These are phyloP conservation scores for Protomyctophum bolini DNA, from an alignment of 2,113 vertebrate species.

Conservation along the genomic window DNA sequence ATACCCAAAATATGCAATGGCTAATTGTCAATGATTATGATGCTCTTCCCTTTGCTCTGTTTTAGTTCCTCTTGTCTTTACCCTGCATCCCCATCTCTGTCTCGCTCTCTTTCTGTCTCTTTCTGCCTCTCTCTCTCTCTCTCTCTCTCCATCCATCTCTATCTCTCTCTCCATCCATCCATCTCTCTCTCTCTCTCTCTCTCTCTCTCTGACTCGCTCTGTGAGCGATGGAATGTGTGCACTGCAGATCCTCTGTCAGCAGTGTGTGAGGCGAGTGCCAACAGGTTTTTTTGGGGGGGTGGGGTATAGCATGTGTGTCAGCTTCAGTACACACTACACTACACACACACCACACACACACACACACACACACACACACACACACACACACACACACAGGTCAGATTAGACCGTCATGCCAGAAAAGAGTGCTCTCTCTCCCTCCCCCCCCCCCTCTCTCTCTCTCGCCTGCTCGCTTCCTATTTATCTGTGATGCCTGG, in stretches of 20 bases:
- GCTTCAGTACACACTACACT: constrained; percentile 34
- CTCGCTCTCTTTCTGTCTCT: not conserved
- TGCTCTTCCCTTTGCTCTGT: too few relatives aligned
- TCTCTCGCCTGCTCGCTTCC: not conserved
- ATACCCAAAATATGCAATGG: too few relatives aligned
- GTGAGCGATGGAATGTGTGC: constrained; percentile 83
- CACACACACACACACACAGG: constrained; percentile 35
- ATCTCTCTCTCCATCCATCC: not conserved
- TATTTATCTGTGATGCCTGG: not conserved
- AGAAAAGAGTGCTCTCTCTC: constrained; percentile 54
- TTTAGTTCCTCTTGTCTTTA: not conserved
- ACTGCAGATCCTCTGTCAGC: constrained; percentile 82
- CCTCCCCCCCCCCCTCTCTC: not conserved
- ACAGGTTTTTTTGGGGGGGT: constrained; percentile 64
- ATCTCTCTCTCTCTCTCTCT: constrained; percentile 22
- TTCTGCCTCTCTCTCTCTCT: not conserved
- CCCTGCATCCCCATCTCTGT: too few relatives aligned
- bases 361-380: too few relatives aligned
- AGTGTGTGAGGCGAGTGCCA: constrained; percentile 77
- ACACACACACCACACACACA: too few relatives aligned
- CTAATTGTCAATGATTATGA: too few relatives aligned
- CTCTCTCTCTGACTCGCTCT: constrained; percentile 53
- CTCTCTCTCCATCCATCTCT: not conserved
- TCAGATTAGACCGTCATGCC: constrained; percentile 74
- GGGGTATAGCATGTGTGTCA: constrained; percentile 67